These are phyloP conservation scores for Bos indicus DNA, from an alignment of 2,113 vertebrate species.

Conservation along the genomic window DNA sequence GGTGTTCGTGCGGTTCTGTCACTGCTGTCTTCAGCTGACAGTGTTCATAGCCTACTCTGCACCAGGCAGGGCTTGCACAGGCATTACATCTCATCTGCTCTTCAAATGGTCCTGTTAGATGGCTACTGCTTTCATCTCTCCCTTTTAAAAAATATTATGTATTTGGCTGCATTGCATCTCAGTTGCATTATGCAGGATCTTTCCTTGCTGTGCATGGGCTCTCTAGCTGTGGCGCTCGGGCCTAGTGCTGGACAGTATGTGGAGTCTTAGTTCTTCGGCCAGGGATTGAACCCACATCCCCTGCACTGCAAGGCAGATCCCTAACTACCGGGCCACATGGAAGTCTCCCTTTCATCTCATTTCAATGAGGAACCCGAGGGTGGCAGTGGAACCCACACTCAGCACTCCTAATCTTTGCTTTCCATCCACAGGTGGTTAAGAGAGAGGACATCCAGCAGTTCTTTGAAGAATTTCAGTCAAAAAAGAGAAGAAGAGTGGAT, in stretches of 20 bases:
- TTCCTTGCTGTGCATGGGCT: not conserved
- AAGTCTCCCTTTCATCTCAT: not conserved
- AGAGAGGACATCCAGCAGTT: conserved; percentile 91
- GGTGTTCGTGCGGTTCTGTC: not conserved
- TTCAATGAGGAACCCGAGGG: not conserved
- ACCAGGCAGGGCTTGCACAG: not conserved
- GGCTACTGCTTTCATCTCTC: not conserved
- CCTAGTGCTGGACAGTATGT: not conserved
- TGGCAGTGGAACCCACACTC: no score
- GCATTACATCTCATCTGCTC: not conserved
- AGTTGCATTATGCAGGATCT: not conserved
- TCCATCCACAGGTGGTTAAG: conserved; percentile 85
- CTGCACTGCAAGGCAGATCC: not conserved
- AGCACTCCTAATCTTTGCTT: not conserved
- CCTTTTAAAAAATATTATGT: not conserved
- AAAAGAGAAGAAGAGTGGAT: conserved; percentile 85
- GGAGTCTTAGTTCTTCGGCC: not conserved
- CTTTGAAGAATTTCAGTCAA: conserved; percentile 91
- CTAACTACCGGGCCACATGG: not conserved
- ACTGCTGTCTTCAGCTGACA: not conserved
- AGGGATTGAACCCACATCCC: not conserved
- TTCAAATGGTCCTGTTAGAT: not conserved
- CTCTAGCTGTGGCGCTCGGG: not conserved
- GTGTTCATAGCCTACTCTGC: not conserved
- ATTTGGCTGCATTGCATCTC: not conserved